Evolutionary conservation across 1,140 invertebrate species (phyloP), one percentile per base, ranked within the genome.

Genomic region (Leptopilina clavipes): DNA sequence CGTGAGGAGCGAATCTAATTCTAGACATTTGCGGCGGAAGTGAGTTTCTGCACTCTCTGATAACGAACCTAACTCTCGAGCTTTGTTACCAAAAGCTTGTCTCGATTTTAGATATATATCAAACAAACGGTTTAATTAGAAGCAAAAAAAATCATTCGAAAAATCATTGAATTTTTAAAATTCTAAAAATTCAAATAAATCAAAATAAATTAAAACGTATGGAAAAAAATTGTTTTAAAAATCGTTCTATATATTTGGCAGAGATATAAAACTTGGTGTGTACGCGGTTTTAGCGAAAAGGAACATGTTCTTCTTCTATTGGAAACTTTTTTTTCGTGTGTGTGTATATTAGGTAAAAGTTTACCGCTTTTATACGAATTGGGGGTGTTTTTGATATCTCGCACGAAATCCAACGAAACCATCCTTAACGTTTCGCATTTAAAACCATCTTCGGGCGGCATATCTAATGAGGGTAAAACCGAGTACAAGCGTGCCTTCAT

Each of bases 391-490:
- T 78, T 76, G 74, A 80, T 73, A 52, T 71, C 25, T 44, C 10
- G 65, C 72, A 71, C 72, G 18, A 75, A 74, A 73, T 79, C 74
- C 70, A 76, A 76, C 71, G 79, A 79, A 31, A 79, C 83, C 75
- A 76, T 81, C 78, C 73, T 74, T 74, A 45, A 79, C 75, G 77
- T 81, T 79, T 81, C 81, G 77, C 78, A 82, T 82, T 86, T 81
- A 81, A 84, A 87, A 85, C 85, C 88, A 87, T 89, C 86, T 88
- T 86, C 84, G 84, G 79, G 81, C 87, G 84, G 86, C 83, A 87
- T 87, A 86, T 85, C 86, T 88, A 90, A 90, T 88, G 88, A 90
- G 88, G 83, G 59, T 85, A 89, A 86, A 87, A 90, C 89, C 89
- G 86, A 89, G 83, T 82, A 79, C 86, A 82, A 87, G 86, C 87